phyloP scores from a whole-genome alignment of 2,797 vertebrate species.

The Sebastes matsubarae region DNA sequence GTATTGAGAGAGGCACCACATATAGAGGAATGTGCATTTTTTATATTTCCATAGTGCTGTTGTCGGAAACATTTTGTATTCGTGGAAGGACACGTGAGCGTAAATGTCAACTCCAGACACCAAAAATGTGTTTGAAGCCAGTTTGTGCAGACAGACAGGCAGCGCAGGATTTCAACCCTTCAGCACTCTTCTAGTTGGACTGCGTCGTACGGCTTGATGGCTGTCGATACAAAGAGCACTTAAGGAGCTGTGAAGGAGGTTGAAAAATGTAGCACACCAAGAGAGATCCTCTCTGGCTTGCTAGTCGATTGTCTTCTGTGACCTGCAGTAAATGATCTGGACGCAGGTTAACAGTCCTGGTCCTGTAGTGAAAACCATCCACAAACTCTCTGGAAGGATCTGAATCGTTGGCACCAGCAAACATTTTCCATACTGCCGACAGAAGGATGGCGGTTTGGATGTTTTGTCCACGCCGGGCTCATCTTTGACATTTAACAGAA shows the following conservation, averaged over 20 bases:
- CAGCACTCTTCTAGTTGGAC: neutral
- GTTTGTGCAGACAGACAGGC: neutral
- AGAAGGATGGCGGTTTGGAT: neutral
- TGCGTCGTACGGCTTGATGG: neutral
- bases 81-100: no score
- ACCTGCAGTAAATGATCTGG: neutral
- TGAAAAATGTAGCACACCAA: neutral
- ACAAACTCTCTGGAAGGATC: neutral
- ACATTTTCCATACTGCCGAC: neutral
- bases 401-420: neutral
- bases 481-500: neutral
- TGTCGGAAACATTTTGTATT: neutral
- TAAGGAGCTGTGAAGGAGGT: neutral
- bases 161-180: no score
- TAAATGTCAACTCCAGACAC: neutral
- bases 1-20: no score
- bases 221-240: neutral
- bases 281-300: neutral
- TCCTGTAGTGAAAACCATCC: neutral
- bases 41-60: neutral
- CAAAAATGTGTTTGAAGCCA: neutral
- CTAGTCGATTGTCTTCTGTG: neutral
- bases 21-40: no score
- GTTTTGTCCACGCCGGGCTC: neutral
- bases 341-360: neutral